These are phyloP conservation scores for Enoplosus armatus DNA, from an alignment of 2,797 vertebrate species.

Conservation along the genomic window DNA sequence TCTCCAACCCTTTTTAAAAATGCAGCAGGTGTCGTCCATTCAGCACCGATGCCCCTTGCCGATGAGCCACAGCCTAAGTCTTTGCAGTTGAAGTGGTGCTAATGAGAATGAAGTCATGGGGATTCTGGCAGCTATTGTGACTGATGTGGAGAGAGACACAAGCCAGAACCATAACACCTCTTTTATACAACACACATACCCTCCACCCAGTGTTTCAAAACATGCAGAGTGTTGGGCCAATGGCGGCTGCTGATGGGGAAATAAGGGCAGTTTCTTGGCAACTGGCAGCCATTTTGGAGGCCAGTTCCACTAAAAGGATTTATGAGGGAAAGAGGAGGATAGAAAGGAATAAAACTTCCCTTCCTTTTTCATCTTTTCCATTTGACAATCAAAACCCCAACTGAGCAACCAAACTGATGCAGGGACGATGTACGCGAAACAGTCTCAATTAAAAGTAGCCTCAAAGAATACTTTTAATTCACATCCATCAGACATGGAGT, in stretches of 20 bases:
- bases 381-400: constrained; percentile 33
- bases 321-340: constrained; percentile 34
- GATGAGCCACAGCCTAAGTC: constrained; percentile 47
- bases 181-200: constrained; percentile 49
- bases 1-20: constrained; percentile 47
- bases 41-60: constrained; percentile 14
- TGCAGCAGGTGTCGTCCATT: constrained; percentile 46
- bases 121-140: constrained; percentile 70
- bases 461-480: constrained; percentile 32
- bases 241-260: constrained; percentile 54
- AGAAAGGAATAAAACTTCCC: constrained; percentile 13
- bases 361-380: constrained; percentile 57
- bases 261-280: constrained; percentile 64
- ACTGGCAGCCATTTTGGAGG: constrained; percentile 49
- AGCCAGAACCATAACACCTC: constrained; percentile 61
- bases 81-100: constrained; percentile 55
- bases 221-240: constrained; percentile 47
- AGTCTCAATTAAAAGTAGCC: constrained; percentile 6
- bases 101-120: constrained; percentile 79
- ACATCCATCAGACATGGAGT: constrained; percentile 33
- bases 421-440: constrained; percentile 26
- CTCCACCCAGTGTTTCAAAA: constrained; percentile 65
- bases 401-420: constrained; percentile 3
- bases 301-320: constrained; percentile 59
- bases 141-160: constrained; percentile 65